Evolutionary conservation across 1,140 invertebrate genomes (phyloP).

Genomic region (Drosophila gunungcola): DNA sequence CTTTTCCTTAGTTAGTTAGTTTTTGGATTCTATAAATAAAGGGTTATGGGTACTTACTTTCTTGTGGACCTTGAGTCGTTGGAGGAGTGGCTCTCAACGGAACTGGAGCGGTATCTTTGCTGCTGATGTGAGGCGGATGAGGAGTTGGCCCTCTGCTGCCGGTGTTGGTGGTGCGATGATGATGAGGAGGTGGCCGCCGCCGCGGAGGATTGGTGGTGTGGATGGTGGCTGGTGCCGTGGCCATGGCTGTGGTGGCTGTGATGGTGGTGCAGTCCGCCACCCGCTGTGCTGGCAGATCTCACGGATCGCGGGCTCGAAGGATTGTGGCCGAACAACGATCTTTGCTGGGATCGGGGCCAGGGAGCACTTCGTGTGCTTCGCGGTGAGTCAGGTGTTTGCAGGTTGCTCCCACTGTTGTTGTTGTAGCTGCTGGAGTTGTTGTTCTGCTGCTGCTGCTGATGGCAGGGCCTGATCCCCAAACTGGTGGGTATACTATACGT

Average conservation of each 20-base stretch:
- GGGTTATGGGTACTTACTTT: slow-evolving; percentile 83
- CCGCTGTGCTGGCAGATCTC: slow-evolving; percentile 87
- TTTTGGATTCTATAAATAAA: too few relatives aligned
- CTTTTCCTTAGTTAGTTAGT: too few relatives aligned
- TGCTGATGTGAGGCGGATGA: slow-evolving; percentile 75
- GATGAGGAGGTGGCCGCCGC: slow-evolving; percentile 55
- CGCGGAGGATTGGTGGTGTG: slow-evolving; percentile 56
- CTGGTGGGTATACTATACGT: slow-evolving; percentile 85
- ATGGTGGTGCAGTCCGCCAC: slow-evolving; percentile 74
- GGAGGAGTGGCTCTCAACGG: slow-evolving; percentile 94
- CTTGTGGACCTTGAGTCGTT: slow-evolving; percentile 90
- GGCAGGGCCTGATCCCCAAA: slow-evolving; percentile 78
- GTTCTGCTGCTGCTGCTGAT: slow-evolving; percentile 70
- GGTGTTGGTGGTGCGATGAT: slow-evolving; percentile 52
- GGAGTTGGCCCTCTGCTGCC: slow-evolving; percentile 66
- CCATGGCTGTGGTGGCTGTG: slow-evolving; percentile 74
- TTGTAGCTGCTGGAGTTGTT: slow-evolving; percentile 81
- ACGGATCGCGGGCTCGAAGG: slow-evolving; percentile 88
- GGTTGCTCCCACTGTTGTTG: slow-evolving; percentile 73
- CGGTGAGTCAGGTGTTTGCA: slow-evolving; percentile 87
- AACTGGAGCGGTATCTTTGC: slow-evolving; percentile 86
- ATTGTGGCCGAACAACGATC: slow-evolving; percentile 89
- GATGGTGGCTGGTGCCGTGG: slow-evolving; percentile 75
- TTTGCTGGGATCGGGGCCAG: slow-evolving; percentile 89
- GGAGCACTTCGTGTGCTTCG: slow-evolving; percentile 93